These are phyloP conservation scores for Vidua macroura DNA, from an alignment of 2,113 vertebrate species.

Conservation along the genomic window DNA sequence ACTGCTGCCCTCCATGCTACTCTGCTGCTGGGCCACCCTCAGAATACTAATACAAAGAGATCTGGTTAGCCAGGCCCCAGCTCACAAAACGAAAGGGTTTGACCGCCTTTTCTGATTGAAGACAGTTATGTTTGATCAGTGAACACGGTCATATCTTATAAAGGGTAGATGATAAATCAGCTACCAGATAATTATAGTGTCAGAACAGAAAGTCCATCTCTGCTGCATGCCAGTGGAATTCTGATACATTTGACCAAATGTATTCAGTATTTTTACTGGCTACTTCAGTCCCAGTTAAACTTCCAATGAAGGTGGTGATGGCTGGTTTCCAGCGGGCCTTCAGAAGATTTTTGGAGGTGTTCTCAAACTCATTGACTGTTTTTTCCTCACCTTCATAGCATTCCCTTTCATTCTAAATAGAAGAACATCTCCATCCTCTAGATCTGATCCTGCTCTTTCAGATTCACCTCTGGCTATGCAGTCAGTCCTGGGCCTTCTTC, in stretches of 20 bases:
- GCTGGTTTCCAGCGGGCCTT: neutral
- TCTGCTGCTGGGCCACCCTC: neutral
- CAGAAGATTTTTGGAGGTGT: neutral
- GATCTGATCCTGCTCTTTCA: slow-evolving; percentile 1
- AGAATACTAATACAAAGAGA: slow-evolving; percentile 53
- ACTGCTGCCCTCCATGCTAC: slow-evolving; percentile 5
- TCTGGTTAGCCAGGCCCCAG: neutral
- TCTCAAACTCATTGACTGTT: neutral
- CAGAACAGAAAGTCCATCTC: neutral
- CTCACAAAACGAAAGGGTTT: neutral
- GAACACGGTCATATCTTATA: neutral
- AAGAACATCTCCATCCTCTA: neutral
- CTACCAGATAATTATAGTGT: neutral
- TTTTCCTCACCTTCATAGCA: neutral
- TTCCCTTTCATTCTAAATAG: slow-evolving; percentile 8
- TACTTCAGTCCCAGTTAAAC: fast-evolving
- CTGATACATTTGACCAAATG: neutral
- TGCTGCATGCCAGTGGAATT: neutral
- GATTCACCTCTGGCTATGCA: neutral
- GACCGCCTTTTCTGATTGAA: neutral
- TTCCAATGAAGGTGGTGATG: neutral
- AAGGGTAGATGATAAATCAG: neutral
- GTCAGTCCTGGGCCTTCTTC: neutral
- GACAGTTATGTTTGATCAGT: neutral
- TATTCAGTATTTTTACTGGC: neutral